Conservation (phyloP, 2,888 invertebrate genomes). For the Polyommatus icarus region DNA sequence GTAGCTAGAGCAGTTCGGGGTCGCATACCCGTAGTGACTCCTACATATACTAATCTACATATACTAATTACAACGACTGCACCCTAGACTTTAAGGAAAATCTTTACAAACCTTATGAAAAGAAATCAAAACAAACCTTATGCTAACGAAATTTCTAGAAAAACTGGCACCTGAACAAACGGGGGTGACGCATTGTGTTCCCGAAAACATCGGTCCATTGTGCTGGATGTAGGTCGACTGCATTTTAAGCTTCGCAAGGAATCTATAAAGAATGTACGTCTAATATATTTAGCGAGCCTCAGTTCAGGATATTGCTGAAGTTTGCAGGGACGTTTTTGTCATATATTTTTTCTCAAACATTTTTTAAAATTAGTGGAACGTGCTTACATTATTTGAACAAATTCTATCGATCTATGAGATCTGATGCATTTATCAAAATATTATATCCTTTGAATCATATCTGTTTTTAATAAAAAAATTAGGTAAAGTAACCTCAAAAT, state of each 20-base stretch:
- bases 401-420: no score
- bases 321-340: not conserved
- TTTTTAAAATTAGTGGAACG: no score
- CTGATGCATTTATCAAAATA: no score
- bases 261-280: slow-evolving; percentile 10
- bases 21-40: no score
- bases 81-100: not conserved
- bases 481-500: not conserved
- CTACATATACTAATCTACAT: no score
- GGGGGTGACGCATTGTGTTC: slow-evolving; percentile 60
- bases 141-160: slow-evolving; percentile 43
- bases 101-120: slow-evolving; percentile 36
- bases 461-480: no score
- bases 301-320: not conserved
- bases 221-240: slow-evolving; percentile 62
- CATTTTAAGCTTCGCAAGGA: slow-evolving; percentile 52
- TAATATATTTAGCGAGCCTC: slow-evolving; percentile 17
- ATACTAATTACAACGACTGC: not conserved
- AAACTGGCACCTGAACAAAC: slow-evolving; percentile 60
- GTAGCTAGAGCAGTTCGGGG: no score
- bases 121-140: no score
- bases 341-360: not conserved
- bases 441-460: no score
- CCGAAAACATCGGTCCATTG: slow-evolving; percentile 65
- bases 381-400: no score